Percentiles rank a stretch among this genome's conserved stretches.
Evolutionary conservation across 2,113 vertebrate genomes (phyloP).

Genomic region (Eudyptes chrysolophus): DNA sequence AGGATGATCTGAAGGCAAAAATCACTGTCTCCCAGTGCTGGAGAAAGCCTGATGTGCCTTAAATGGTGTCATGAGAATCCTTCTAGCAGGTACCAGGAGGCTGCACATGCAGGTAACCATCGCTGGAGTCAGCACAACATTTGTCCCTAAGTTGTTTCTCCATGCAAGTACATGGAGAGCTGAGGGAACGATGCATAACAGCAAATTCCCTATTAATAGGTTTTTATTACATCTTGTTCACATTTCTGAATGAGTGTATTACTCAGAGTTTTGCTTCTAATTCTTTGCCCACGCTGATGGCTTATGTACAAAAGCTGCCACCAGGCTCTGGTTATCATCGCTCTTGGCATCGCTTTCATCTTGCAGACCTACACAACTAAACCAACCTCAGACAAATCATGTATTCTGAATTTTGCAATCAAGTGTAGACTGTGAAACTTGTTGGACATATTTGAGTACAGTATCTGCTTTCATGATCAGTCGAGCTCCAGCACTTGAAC

Average conservation of each 20-base stretch:
- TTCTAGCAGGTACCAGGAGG: neutral
- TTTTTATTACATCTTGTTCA: neutral
- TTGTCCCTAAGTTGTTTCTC: neutral
- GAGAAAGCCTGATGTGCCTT: neutral
- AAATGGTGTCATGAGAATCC: neutral
- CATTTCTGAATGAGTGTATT: neutral
- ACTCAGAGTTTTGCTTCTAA: neutral
- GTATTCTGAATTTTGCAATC: neutral
- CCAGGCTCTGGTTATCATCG: neutral
- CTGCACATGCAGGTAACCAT: neutral
- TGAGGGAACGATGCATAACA: neutral
- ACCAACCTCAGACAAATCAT: neutral
- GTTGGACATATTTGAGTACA: neutral
- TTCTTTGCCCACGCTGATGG: neutral
- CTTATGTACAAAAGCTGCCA: neutral
- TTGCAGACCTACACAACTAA: fast-evolving
- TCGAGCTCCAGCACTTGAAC: neutral
- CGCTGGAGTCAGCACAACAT: neutral
- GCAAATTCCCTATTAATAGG: neutral
- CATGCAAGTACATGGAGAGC: neutral
- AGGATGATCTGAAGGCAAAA: conserved; percentile 18
- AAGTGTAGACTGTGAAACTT: neutral
- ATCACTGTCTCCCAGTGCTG: neutral
- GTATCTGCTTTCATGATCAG: neutral
- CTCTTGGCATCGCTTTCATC: neutral